These are phyloP conservation scores for Molothrus aeneus DNA, from an alignment of 2,797 vertebrate species.

Conservation along the genomic window DNA sequence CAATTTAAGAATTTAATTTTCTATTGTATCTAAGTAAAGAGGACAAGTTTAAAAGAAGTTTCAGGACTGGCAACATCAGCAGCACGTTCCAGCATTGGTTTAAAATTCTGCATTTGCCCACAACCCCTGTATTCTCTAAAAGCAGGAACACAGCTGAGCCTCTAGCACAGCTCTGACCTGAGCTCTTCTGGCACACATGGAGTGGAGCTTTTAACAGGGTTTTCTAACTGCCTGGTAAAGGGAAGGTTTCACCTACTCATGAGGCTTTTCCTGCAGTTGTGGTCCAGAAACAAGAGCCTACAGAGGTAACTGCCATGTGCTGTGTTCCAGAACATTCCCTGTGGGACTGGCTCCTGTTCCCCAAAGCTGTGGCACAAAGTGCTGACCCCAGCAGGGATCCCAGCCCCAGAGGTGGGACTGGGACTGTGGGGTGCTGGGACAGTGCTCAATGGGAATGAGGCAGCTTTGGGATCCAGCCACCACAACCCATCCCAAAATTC, in stretches of 20 bases:
- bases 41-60: neutral
- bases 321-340: neutral
- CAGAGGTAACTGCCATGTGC: neutral
- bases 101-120: neutral
- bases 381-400: neutral
- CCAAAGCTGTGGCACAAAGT: neutral
- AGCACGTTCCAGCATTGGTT: neutral
- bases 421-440: rapidly evolving
- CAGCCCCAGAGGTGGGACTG: neutral
- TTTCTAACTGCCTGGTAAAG: neutral
- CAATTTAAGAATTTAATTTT: neutral
- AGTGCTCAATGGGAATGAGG: rapidly evolving
- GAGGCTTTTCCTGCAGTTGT: neutral
- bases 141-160: neutral
- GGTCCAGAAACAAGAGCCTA: neutral
- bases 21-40: neutral
- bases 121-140: neutral
- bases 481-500: neutral
- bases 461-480: neutral
- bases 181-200: neutral
- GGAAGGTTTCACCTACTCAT: neutral
- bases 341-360: rapidly evolving
- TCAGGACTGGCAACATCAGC: neutral
- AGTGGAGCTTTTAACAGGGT: neutral
- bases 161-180: neutral